Conservation (phyloP, 1,140 invertebrate genomes). For the Plutomurus gul region DNA sequence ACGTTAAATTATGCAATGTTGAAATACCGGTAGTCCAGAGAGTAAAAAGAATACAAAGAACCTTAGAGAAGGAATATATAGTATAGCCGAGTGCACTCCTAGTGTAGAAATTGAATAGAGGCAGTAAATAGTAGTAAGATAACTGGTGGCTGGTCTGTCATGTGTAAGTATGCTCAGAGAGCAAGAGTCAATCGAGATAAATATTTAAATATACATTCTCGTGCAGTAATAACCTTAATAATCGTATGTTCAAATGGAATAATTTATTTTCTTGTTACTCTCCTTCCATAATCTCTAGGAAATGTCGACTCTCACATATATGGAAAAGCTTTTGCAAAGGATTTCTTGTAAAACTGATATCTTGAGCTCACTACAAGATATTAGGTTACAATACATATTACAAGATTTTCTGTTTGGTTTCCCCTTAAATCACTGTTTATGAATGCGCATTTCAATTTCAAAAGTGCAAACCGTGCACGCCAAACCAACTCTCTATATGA, state of each 20-base stretch:
- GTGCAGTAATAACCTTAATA: not conserved
- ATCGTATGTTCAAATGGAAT: not conserved
- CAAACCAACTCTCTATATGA: no score
- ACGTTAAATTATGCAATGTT: not conserved
- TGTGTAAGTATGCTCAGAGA: not conserved
- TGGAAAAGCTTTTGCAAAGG: not conserved
- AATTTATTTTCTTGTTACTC: not conserved
- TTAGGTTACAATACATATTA: no score
- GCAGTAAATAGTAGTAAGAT: not conserved
- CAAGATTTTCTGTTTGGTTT: no score
- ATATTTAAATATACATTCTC: not conserved
- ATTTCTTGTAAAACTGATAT: no score
- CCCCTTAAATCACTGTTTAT: no score
- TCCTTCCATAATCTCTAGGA: not conserved
- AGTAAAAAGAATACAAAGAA: no score
- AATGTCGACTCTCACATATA: not conserved
- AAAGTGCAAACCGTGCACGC: no score
- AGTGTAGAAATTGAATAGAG: not conserved
- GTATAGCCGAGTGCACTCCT: no score
- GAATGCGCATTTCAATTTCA: no score
- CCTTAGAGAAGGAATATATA: no score
- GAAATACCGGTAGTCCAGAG: constrained; percentile 4
- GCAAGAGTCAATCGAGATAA: not conserved
- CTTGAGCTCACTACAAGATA: no score
- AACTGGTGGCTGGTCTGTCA: no score